Evolutionary conservation across 2,113 vertebrate genomes (phyloP).

Genomic region (Sarotherodon lohbergeri): DNA sequence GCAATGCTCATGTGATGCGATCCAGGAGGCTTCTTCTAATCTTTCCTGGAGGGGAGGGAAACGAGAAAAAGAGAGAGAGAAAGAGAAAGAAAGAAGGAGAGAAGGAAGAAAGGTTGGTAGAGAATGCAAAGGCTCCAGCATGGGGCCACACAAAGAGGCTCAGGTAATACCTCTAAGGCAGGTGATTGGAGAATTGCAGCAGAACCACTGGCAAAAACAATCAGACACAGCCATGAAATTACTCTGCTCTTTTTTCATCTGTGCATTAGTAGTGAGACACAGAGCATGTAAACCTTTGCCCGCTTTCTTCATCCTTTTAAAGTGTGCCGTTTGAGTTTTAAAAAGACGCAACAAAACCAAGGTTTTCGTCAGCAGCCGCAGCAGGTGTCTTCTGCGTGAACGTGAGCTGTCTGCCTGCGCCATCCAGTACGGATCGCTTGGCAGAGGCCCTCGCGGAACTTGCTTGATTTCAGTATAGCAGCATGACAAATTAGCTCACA

Average conservation of each 20-base stretch:
- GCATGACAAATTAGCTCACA: conserved; percentile 45
- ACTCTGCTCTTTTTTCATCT: conserved; percentile 2
- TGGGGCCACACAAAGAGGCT: not conserved
- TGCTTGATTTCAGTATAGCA: conserved; percentile 18
- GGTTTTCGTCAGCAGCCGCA: not conserved
- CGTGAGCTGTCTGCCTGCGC: not conserved
- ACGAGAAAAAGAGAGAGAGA: not conserved
- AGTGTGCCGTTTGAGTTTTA: not conserved
- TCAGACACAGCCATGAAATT: conserved; percentile 6
- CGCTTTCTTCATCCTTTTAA: not conserved
- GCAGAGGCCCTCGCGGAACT: not conserved
- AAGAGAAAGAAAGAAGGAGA: not conserved
- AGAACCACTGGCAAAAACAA: not conserved
- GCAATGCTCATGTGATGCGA: not conserved
- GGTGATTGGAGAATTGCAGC: not conserved
- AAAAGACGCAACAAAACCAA: not conserved
- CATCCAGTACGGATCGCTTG: not conserved
- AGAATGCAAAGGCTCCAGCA: not conserved
- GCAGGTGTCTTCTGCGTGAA: not conserved
- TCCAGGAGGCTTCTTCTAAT: conserved; percentile 24
- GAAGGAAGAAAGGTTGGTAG: not conserved
- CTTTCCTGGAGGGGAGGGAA: not conserved
- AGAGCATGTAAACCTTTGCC: not conserved
- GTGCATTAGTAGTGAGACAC: not conserved
- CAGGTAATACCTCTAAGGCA: conserved; percentile 3